Conservation (phyloP, 1,140 invertebrate species). For the Zaprionus inermis region DNA sequence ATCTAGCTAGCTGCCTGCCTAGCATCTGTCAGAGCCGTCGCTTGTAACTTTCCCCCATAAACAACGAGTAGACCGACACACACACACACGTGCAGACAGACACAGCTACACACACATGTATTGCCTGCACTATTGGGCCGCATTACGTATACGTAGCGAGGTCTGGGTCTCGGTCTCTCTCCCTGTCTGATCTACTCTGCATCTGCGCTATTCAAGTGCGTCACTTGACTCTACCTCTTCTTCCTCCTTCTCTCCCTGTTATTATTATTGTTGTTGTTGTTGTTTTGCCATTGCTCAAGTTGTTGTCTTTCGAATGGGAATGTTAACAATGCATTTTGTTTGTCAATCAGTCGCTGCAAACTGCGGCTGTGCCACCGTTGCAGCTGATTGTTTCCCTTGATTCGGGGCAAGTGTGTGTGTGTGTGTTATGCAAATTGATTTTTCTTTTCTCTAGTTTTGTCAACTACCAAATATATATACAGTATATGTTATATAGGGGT, state of each 20-base stretch:
- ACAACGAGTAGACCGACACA: constrained; percentile 36
- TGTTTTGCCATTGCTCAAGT: constrained; percentile 12
- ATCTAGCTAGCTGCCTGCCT: constrained; percentile 60
- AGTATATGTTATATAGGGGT: background rate
- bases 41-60: constrained; percentile 79
- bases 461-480: constrained; percentile 8
- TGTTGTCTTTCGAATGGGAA: constrained; percentile 51
- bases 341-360: constrained; percentile 61
- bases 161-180: constrained; percentile 19
- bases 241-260: background rate
- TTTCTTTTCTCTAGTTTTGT: constrained; percentile 54
- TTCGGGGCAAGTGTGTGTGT: constrained; percentile 51
- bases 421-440: constrained; percentile 76
- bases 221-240: constrained; percentile 21
- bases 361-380: constrained; percentile 7
- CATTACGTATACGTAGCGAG: constrained; percentile 14
- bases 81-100: constrained; percentile 31
- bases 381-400: constrained; percentile 72
- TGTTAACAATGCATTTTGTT: constrained; percentile 73
- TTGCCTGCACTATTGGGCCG: constrained; percentile 60
- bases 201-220: constrained; percentile 50
- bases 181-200: constrained; percentile 13
- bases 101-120: constrained; percentile 22
- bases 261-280: background rate
- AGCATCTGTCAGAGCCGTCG: constrained; percentile 73